phyloP scores from a whole-genome alignment of 1,140 invertebrate genomes.

The Orussus abietinus region DNA sequence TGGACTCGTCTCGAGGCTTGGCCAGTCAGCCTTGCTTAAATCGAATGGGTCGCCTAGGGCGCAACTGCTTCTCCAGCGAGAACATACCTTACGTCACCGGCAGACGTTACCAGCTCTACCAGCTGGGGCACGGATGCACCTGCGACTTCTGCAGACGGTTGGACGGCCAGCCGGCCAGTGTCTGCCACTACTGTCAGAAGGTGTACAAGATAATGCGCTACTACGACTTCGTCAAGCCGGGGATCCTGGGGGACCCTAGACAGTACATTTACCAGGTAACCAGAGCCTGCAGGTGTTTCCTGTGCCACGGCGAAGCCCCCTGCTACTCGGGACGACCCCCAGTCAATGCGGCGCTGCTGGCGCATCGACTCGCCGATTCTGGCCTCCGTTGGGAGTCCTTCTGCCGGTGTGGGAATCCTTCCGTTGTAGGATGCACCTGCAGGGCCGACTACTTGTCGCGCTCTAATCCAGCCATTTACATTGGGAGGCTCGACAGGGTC shows the following conservation, averaged over 20 bases:
- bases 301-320: slow-evolving; percentile 39
- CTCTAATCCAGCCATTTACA: slow-evolving; percentile 39
- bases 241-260: slow-evolving; percentile 22
- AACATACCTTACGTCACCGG: slow-evolving; percentile 41
- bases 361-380: slow-evolving; percentile 29
- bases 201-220: slow-evolving; percentile 35
- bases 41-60: slow-evolving; percentile 33
- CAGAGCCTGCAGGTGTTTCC: slow-evolving; percentile 38
- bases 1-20: slow-evolving; percentile 29
- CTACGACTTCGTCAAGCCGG: slow-evolving; percentile 26
- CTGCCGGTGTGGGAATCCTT: slow-evolving; percentile 36
- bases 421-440: slow-evolving; percentile 34
- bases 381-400: slow-evolving; percentile 30
- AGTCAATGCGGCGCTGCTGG: slow-evolving; percentile 21
- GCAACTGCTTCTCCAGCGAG: slow-evolving; percentile 48
- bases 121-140: slow-evolving; percentile 32
- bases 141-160: slow-evolving; percentile 40
- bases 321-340: slow-evolving; percentile 39
- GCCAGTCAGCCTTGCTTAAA: slow-evolving; percentile 36
- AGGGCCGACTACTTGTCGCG: slow-evolving; percentile 26
- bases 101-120: slow-evolving; percentile 34
- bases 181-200: slow-evolving; percentile 40
- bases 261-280: slow-evolving; percentile 47
- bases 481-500: slow-evolving; percentile 31
- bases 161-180: slow-evolving; percentile 21